Percentiles rank a stretch among this genome's conserved stretches.
These are phyloP conservation scores for Clepsis dumicolana DNA, from an alignment of 2,888 invertebrate species.

Conservation along the genomic window DNA sequence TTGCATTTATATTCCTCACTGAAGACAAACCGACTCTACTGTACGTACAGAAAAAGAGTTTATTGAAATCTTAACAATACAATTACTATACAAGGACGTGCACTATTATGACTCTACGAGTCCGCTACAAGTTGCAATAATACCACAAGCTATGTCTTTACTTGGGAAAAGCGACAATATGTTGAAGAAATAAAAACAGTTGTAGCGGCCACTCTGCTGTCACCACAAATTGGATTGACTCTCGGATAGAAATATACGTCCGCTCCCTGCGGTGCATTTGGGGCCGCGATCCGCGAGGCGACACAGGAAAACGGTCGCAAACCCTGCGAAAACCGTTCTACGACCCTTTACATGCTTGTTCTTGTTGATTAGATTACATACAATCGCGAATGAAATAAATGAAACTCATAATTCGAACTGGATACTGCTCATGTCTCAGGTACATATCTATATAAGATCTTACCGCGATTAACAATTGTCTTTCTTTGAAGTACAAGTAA, in stretches of 20 bases:
- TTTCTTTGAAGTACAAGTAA: too few relatives aligned
- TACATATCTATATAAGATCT: not conserved
- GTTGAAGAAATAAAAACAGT: conserved; percentile 68
- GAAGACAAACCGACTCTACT: too few relatives aligned
- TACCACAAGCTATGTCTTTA: conserved; percentile 3
- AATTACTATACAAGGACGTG: not conserved
- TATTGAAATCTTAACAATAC: not conserved
- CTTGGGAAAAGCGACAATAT: conserved; percentile 55
- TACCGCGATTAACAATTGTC: too few relatives aligned
- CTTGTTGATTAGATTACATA: conserved; percentile 7
- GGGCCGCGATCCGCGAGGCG: conserved; percentile 45
- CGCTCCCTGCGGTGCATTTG: conserved; percentile 58
- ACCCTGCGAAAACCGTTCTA: conserved; percentile 10
- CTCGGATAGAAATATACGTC: conserved; percentile 62
- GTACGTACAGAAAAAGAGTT: too few relatives aligned
- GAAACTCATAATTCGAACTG: not conserved
- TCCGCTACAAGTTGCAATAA: not conserved
- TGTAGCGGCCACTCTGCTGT: conserved; percentile 66
- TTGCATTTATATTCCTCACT: too few relatives aligned
- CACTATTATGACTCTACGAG: not conserved
- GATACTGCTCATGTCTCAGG: not conserved
- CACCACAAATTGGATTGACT: conserved; percentile 77
- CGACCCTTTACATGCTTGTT: conserved; percentile 21
- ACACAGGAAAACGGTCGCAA: conserved; percentile 41
- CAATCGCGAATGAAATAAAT: conserved; percentile 1